phyloP scores from a whole-genome alignment of 2,888 invertebrate species.

The Bombylius major region DNA sequence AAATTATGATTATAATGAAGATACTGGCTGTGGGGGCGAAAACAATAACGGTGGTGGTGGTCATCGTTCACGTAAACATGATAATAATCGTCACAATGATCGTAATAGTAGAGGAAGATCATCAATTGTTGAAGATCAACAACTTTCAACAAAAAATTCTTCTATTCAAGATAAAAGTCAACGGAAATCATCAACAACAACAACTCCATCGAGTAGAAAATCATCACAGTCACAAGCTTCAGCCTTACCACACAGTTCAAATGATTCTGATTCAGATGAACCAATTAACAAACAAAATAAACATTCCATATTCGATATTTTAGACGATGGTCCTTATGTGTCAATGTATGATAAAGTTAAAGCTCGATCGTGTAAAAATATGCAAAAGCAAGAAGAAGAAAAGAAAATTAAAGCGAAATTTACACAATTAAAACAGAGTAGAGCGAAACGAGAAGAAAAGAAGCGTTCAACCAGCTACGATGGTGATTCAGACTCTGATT shows the following conservation, averaged over 20 bases:
- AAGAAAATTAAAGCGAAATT: constrained; percentile 86
- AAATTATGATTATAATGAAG: constrained; percentile 21
- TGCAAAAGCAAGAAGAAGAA: constrained; percentile 84
- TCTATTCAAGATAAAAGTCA: neutral
- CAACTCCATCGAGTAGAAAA: constrained; percentile 23
- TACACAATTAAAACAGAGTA: constrained; percentile 72
- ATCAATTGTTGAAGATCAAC: constrained; percentile 21
- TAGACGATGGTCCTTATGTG: constrained; percentile 81
- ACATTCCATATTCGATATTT: constrained; percentile 83
- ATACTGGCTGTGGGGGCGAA: constrained; percentile 13
- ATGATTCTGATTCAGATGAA: constrained; percentile 63
- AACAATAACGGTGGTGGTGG: constrained; percentile 10
- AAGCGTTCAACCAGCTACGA: constrained; percentile 81
- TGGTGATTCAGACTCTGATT: constrained; percentile 66
- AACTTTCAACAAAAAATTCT: neutral
- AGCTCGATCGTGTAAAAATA: constrained; percentile 84
- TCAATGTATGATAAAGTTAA: constrained; percentile 98
- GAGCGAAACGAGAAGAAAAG: constrained; percentile 79
- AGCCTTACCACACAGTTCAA: constrained; percentile 30
- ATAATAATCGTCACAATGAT: constrained; percentile 19
- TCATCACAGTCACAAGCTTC: constrained; percentile 37
- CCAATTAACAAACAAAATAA: constrained; percentile 78
- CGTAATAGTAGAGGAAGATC: constrained; percentile 18
- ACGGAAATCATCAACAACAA: constrained; percentile 15
- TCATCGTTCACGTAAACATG: constrained; percentile 8